Evolutionary conservation across 2,888 invertebrate species (phyloP).

Genomic region (Mythimna ferrago): DNA sequence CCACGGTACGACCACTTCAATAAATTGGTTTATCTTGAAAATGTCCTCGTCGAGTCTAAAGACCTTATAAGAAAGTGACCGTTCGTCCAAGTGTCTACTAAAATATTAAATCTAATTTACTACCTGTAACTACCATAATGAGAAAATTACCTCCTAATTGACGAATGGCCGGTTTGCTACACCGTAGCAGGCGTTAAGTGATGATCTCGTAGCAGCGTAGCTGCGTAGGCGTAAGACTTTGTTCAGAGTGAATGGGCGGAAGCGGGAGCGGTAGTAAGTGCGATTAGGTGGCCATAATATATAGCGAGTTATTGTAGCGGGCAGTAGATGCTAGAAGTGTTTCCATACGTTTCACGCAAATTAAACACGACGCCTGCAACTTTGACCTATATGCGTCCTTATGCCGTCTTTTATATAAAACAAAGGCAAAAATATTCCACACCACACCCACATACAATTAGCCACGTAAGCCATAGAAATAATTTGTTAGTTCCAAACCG

Average conservation of each 20-base stretch:
- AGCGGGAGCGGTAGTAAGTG: not conserved
- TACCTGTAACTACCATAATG: conserved; percentile 5
- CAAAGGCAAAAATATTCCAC: too few species aligned
- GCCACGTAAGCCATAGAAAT: too few species aligned
- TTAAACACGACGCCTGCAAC: too few species aligned
- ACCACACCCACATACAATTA: too few species aligned
- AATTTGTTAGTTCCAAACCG: too few species aligned
- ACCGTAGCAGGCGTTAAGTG: conserved; percentile 51
- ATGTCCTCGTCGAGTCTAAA: not conserved
- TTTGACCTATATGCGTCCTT: too few species aligned
- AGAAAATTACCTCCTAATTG: conserved; percentile 39
- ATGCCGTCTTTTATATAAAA: too few species aligned
- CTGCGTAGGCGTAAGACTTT: not conserved
- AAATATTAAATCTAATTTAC: conserved; percentile 23
- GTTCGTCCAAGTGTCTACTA: not conserved
- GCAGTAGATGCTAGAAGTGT: not conserved
- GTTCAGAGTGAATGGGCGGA: not conserved
- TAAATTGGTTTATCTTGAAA: too few species aligned
- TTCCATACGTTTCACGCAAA: not conserved
- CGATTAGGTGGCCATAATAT: not conserved
- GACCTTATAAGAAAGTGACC: not conserved
- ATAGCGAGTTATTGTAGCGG: not conserved
- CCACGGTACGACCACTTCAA: too few species aligned
- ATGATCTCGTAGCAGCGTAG: conserved; percentile 51
- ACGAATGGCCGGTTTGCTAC: conserved; percentile 40